Evolutionary conservation across 2,888 invertebrate species (phyloP), one percentile per base, ranked within the genome.

Genomic region (Antheraea yamamai): DNA sequence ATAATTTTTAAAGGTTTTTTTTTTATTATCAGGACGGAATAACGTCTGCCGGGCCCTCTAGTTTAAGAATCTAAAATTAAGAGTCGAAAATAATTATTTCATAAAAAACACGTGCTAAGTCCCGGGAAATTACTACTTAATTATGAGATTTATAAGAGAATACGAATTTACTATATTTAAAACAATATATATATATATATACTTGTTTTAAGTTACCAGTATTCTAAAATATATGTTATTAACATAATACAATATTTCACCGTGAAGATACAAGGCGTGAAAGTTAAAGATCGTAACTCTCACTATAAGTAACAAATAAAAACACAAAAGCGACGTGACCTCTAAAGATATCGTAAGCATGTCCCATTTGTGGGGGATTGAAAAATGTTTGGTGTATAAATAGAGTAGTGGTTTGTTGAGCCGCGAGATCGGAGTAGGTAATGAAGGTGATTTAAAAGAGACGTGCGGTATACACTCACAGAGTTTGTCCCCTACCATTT

Each of bases 391-490:
- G 79, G 80, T 81, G 75, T 81, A 81, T 78, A 78, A 78, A 79
- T 77, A 79, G 77, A 76, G 78, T 76, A 72, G 81, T 76, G 81
- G 84, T 81, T 82, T 83, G 84, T 80, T 85, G 84, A 86, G 85
- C 85, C 85, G 76, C 83, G 80, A 85, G 83, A 86, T 88, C 84
- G 83, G 83, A 79, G 77, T 80, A 79, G 81, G 85, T 88, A 88
- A 91, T 89, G 88, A 81, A 79, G 79, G 89, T 84, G 85, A 90
- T 91, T 88, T 90, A 84, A 85, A 79, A 79, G 81, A 82, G 81
- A 90, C 88, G 89, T 87, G 87, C 83, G 81, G 73, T 77, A 80
- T 79, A 80, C 79, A 78, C 76, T 73, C 81, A 77, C 78, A 77
- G 74, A 58, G 55, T 52, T 51, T 52, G 18, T 58, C 83, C 80